Conservation (phyloP, 2,797 vertebrate genomes). For the Oreonectes daqikongensis region DNA sequence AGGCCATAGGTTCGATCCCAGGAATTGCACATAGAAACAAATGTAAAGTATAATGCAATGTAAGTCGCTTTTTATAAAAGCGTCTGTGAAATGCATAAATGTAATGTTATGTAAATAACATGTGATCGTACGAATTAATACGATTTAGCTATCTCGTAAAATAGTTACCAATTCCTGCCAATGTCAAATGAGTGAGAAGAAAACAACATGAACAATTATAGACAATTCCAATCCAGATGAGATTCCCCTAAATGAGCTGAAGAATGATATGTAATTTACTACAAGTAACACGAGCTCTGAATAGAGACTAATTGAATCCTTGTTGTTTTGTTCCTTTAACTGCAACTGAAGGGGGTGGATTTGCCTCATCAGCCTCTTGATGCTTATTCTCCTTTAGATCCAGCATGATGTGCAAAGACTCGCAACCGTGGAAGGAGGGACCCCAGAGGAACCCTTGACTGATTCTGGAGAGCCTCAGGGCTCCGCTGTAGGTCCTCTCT, state of each 20-base stretch:
- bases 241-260: too few relatives aligned
- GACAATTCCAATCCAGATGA: background rate
- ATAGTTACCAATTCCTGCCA: too few relatives aligned
- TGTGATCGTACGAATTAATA: too few relatives aligned
- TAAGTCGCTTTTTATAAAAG: too few relatives aligned
- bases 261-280: too few relatives aligned
- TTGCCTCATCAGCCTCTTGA: background rate
- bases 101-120: too few relatives aligned
- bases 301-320: background rate
- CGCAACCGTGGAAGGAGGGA: background rate
- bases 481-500: conserved; percentile 15
- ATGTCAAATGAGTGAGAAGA: background rate
- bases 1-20: too few relatives aligned
- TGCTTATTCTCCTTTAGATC: conserved; percentile 14
- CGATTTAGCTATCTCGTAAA: too few relatives aligned
- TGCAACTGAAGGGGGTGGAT: background rate
- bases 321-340: conserved; percentile 1
- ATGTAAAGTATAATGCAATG: too few relatives aligned
- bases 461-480: conserved; percentile 25
- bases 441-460: background rate
- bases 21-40: too few relatives aligned
- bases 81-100: too few relatives aligned
- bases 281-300: background rate
- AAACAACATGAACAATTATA: background rate
- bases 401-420: conserved; percentile 6